Conservation (phyloP, 1,140 invertebrate species). For the Heliconius congener region DNA sequence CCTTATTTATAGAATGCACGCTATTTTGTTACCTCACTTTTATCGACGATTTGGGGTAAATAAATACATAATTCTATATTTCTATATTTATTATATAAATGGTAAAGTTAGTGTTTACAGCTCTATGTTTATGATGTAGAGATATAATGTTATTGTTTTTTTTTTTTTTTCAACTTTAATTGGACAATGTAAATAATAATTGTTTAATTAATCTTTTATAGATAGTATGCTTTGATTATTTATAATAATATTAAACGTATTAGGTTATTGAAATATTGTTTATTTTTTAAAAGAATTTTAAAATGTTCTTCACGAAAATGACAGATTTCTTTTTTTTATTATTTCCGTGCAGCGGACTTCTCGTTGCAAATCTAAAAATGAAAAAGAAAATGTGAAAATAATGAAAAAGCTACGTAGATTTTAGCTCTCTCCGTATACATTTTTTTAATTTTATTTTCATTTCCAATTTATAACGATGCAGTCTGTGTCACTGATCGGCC, state of each 20-base stretch:
- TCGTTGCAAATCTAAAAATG: neutral
- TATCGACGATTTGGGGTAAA: slow-evolving; percentile 3
- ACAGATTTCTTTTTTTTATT: neutral
- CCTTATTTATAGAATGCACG: slow-evolving; percentile 45
- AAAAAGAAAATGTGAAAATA: slow-evolving; percentile 24
- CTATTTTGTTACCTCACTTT: slow-evolving; percentile 33
- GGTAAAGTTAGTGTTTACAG: neutral
- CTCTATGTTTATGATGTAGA: neutral
- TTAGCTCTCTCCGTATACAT: slow-evolving; percentile 37
- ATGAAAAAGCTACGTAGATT: slow-evolving; percentile 22
- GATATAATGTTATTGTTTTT: neutral
- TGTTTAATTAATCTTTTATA: neutral
- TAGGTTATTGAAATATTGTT: neutral
- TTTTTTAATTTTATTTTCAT: slow-evolving; percentile 65
- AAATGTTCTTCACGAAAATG: neutral
- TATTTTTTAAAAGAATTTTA: neutral
- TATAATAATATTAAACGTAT: neutral
- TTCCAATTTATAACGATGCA: slow-evolving; percentile 60
- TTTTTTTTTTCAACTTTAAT: too few relatives aligned
- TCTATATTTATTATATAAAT: neutral
- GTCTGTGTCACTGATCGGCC: slow-evolving; percentile 46
- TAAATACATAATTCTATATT: neutral
- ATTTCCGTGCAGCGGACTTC: neutral
- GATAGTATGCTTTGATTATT: neutral
- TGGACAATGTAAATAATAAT: too few relatives aligned